Conservation (phyloP, 2,113 vertebrate genomes). For the Ptyas mucosa region DNA sequence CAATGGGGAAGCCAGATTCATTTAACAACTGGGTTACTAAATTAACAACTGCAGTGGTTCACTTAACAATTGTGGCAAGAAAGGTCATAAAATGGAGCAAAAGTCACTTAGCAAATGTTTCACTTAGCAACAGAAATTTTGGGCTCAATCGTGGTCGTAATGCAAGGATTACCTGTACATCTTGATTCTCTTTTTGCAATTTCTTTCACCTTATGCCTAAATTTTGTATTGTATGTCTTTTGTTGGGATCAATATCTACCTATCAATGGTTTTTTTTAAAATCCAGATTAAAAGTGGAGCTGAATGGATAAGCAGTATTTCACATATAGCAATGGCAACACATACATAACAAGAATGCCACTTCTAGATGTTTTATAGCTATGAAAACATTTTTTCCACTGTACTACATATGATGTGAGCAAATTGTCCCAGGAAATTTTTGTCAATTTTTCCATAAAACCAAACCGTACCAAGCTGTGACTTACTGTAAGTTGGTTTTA, state of each 20-base stretch:
- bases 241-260: constrained; percentile 23
- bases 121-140: not conserved
- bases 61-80: not conserved
- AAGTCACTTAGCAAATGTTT: not conserved
- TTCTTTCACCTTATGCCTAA: constrained; percentile 23
- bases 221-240: constrained; percentile 21
- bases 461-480: not conserved
- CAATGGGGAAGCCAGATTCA: not conserved
- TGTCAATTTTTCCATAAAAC: not conserved
- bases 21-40: not conserved
- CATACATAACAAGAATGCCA: not conserved
- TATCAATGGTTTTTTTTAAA: not conserved
- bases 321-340: not conserved
- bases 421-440: constrained; percentile 2
- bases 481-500: not conserved
- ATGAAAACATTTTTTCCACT: not conserved
- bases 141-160: not conserved
- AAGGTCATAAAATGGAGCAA: not conserved
- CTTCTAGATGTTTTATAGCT: constrained; percentile 7
- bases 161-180: not conserved
- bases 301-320: constrained; percentile 3
- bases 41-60: not conserved
- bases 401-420: not conserved
- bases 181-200: constrained; percentile 29
- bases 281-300: constrained; percentile 25